Percentiles rank a stretch among this genome's conserved stretches.
Evolutionary conservation across 2,888 invertebrate genomes (phyloP).

Genomic region (Resseliella maxima): DNA sequence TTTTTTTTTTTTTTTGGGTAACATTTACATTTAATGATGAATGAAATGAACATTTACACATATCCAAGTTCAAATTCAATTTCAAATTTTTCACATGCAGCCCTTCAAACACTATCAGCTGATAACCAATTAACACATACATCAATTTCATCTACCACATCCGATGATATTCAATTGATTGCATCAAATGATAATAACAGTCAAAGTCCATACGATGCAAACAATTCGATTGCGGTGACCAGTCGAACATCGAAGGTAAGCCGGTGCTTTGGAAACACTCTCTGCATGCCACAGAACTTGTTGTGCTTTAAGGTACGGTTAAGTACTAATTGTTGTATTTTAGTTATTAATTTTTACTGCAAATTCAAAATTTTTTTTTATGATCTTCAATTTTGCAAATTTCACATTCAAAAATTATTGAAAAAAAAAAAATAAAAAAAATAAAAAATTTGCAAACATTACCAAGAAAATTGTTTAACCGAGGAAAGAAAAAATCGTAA

Average conservation of each 20-base stretch:
- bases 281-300: constrained; percentile 86
- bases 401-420: background rate
- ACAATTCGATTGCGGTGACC: constrained; percentile 59
- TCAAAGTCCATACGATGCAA: constrained; percentile 57
- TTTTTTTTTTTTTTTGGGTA: no score
- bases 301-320: constrained; percentile 86
- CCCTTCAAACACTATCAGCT: constrained; percentile 60
- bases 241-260: constrained; percentile 72
- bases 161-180: constrained; percentile 55
- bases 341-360: constrained; percentile 63
- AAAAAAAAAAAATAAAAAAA: background rate
- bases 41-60: background rate
- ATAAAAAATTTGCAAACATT: background rate
- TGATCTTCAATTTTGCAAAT: background rate
- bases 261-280: constrained; percentile 76
- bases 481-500: background rate
- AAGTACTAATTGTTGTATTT: constrained; percentile 66
- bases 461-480: constrained; percentile 6
- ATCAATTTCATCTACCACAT: constrained; percentile 57
- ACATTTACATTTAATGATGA: background rate
- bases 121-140: constrained; percentile 60
- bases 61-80: background rate
- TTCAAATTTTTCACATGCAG: constrained; percentile 58
- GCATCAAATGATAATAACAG: background rate
- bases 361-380: background rate